Evolutionary conservation across 2,888 invertebrate genomes (phyloP), one percentile per base, ranked within the genome.

Genomic region (Norana najaformis): DNA sequence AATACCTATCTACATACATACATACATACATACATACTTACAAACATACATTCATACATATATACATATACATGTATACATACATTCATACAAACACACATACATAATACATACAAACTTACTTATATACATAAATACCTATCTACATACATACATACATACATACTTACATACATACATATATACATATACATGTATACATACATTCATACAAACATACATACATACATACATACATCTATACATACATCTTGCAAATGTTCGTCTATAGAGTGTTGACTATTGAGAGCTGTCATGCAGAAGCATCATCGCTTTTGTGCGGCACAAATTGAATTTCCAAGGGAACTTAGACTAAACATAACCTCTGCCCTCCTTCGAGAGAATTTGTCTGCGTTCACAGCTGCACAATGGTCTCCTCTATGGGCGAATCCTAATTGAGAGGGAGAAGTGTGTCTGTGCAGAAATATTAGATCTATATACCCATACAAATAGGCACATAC

Each of bases 301-400:
- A n/a, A 69, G 69, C n/a, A n/a, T 69, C 69, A n/a, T n/a, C 30
- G 69, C 69, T 69, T 47, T 69, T 69, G 69, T 69, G 69, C n/a
- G 30, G 69, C 30, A 69, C 30, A 11, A 69, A 69, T 69, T 69
- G 69, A 16, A 69, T n/a, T 69, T 69, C 69, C n/a, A 69, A 13
- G 30, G 69, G 69, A 69, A n/a, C 69, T n/a, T 5, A 69, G 69
- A 69, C n/a, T 11, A n/a, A n/a, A 69, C n/a, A n/a, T n/a, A 30
- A n/a, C 8, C 69, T 69, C n/a, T n/a, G 30, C 13, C 8, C n/a
- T n/a, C 69, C n/a, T 30, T n/a, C 8, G 69, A n/a, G 69, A n/a
- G 69, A 69, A 69, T 69, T 69, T n/a, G 69, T 69, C 69, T 69
- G 13, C 69, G n/a, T 69, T 69, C 69, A 69, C n/a, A n/a, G 69